Evolutionary conservation across 2,888 invertebrate species (phyloP).

Genomic region (Volucella bombylans): DNA sequence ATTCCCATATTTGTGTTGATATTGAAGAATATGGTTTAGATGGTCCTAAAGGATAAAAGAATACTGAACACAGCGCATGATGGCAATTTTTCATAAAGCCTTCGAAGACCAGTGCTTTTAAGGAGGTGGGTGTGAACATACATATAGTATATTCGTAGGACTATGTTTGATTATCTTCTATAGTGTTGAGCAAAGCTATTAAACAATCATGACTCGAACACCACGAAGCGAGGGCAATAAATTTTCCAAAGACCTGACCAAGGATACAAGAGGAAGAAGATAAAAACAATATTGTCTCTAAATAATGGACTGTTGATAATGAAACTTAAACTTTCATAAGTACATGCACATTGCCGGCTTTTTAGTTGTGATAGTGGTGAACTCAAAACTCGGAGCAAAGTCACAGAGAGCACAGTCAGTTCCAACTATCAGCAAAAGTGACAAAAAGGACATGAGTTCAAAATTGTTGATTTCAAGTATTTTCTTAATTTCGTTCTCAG

Average conservation of each 20-base stretch:
- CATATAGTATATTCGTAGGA: too few species aligned
- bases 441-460: conserved; percentile 1
- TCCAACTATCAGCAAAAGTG: conserved; percentile 1
- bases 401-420: conserved; percentile 17
- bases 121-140: not conserved
- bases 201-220: conserved; percentile 47
- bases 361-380: conserved; percentile 4
- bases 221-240: conserved; percentile 37
- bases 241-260: conserved; percentile 38
- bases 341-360: conserved; percentile 16
- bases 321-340: conserved; percentile 62
- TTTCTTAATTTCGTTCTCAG: conserved; percentile 5
- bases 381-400: conserved; percentile 6
- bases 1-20: conserved; percentile 14
- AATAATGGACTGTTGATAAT: conserved; percentile 64
- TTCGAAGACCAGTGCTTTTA: not conserved
- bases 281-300: conserved; percentile 52
- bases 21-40: not conserved
- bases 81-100: conserved; percentile 50
- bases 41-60: conserved; percentile 9
- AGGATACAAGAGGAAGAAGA: conserved; percentile 29
- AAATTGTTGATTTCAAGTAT: not conserved
- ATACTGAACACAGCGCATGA: not conserved
- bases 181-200: not conserved
- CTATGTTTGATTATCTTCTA: conserved; percentile 8